Evolutionary conservation across 2,113 vertebrate genomes (phyloP).

Genomic region (Sciurus niger): DNA sequence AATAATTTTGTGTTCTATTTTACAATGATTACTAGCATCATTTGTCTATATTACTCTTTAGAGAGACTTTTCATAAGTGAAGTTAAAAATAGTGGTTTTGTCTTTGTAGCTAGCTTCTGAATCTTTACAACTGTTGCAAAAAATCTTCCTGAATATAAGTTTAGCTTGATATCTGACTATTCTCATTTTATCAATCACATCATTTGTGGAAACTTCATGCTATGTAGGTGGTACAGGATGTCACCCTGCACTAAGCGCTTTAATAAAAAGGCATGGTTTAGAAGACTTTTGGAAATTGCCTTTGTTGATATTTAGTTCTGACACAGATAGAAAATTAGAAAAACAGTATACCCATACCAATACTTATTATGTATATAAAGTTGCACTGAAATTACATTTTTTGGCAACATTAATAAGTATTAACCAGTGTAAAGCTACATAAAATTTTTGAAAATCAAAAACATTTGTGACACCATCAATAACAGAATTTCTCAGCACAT

Average conservation of each 20-base stretch:
- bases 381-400: background rate
- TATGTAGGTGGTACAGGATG: background rate
- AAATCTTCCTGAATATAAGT: background rate
- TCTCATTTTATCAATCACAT: slow-evolving; percentile 42
- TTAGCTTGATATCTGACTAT: slow-evolving; percentile 50
- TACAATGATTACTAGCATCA: background rate
- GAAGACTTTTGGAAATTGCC: slow-evolving; percentile 52
- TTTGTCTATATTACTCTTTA: background rate
- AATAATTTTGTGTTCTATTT: background rate
- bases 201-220: slow-evolving; percentile 59
- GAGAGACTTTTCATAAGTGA: background rate
- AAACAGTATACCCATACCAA: background rate
- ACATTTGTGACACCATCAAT: background rate
- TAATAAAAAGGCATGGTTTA: slow-evolving; percentile 46
- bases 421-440: background rate
- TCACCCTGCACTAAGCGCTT: slow-evolving; percentile 52
- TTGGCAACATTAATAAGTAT: background rate
- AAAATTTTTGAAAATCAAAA: background rate
- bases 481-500: background rate
- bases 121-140: slow-evolving; percentile 37
- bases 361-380: background rate
- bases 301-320: slow-evolving; percentile 76
- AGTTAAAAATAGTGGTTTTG: background rate
- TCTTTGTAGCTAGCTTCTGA: slow-evolving; percentile 69
- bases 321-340: background rate